Base-by-base conservation (phyloP, 2,797 vertebrate species). In the Notoglanidium macrostoma region DNA sequence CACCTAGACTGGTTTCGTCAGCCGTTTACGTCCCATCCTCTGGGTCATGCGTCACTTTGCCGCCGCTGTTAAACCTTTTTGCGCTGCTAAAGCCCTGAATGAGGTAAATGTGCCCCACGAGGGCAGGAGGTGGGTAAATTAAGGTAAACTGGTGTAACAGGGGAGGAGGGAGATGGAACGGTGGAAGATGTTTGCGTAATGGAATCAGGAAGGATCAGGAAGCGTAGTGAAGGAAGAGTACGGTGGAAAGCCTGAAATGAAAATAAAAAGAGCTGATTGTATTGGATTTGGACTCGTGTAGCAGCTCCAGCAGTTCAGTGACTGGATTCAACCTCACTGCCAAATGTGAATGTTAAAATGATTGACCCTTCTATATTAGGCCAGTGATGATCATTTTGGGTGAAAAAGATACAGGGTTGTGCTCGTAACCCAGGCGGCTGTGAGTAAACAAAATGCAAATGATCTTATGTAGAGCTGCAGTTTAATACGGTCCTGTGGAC, bases 1-100 rank as follows among this genome's bases (percentile, higher is more conserved):
- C 93, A 80, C 77, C 72, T 87, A 55, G 89, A 82, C 79, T 54
- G 9, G 19, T 89, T 91, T 88, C 88, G 81, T 90, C 90, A 89
- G 74, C 85, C 46, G 46, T 87, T 85, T 85, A 90, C 89, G 86
- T 89, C 70, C 46, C 59, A 35, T 51, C 76, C 54, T 72, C 12
- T 35, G 65, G 74, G 65, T 21, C 57, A n/a, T 26, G 65, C 67
- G 54, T 73, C 76, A 67, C 68, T 72, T 84, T 84, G 70, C 46
- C 63, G 5, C 59, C 32, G 14, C 61, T 54, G 83, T 46, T 81
- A 88, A 85, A 85, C 19, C 61, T 54, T 73, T 63, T 79, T 32
- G 2, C 12, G 26, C 15, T 54, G 73, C 86, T 44, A 46, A 84
- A 79, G 83, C 74, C 81, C 81, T 74, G 68, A 54, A 44, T 87